Conservation (phyloP, 2,888 invertebrate species). For the Caenorhabditis imperialis region DNA sequence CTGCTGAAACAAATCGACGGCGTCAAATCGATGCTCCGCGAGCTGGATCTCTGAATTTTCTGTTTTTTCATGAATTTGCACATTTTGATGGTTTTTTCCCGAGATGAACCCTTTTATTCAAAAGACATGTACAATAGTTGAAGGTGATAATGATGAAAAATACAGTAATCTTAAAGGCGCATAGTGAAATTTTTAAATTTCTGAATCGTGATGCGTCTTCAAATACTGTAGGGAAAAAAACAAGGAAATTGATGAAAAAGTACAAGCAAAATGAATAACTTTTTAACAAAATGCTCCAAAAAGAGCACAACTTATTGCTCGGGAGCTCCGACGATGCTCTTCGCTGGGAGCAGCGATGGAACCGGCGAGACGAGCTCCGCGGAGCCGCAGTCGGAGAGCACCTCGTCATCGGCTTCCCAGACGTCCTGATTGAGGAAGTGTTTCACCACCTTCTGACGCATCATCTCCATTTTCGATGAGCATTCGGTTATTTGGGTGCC, state of each 20-base stretch:
- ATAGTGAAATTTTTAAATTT: too few relatives aligned
- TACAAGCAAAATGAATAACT: too few relatives aligned
- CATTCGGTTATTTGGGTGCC: constrained; percentile 44
- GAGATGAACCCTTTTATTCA: too few relatives aligned
- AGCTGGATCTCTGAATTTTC: constrained; percentile 9
- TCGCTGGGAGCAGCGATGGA: not conserved
- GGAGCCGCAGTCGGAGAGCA: not conserved
- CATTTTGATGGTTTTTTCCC: not conserved
- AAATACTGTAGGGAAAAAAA: too few relatives aligned
- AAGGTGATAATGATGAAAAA: too few relatives aligned
- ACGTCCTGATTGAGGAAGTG: constrained; percentile 55
- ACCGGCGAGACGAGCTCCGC: not conserved
- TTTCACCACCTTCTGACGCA: constrained; percentile 52
- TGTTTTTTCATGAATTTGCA: not conserved
- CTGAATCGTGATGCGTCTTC: too few relatives aligned
- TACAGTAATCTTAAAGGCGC: too few relatives aligned
- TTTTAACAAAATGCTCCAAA: too few relatives aligned
- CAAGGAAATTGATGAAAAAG: too few relatives aligned
- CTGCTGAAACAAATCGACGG: constrained; percentile 31
- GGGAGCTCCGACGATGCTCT: not conserved
- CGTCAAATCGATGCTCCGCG: constrained; percentile 28
- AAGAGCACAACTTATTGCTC: too few relatives aligned
- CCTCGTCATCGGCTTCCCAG: constrained; percentile 34
- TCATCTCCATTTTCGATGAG: constrained; percentile 50
- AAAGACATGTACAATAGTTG: too few relatives aligned